Conservation (phyloP, 2,797 vertebrate species). For the Rhinogobio ventralis region DNA sequence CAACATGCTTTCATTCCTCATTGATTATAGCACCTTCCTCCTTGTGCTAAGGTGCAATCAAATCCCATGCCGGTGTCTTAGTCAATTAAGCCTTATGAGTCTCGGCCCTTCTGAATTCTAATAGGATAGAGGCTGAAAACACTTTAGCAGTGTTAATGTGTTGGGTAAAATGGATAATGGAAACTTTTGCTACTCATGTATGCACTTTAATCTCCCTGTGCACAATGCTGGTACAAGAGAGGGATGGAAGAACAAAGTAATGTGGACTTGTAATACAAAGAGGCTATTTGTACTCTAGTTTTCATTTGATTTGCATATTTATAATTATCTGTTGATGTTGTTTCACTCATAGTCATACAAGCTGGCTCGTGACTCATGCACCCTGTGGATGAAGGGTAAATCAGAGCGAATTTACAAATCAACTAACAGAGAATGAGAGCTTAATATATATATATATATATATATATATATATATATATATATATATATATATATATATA, state of each 20-base stretch:
- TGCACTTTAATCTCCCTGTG: conserved; percentile 30
- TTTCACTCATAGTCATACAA: conserved; percentile 25
- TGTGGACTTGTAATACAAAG: conserved; percentile 15
- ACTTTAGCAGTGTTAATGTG: conserved; percentile 26
- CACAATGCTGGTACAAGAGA: conserved; percentile 1
- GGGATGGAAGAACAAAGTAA: background rate
- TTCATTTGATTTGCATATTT: conserved; percentile 27
- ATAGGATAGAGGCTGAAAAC: conserved; percentile 29
- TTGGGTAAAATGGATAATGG: conserved; percentile 36
- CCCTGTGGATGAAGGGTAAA: conserved; percentile 35
- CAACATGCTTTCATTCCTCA: conserved; percentile 60
- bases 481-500: background rate
- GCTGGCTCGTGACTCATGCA: conserved; percentile 52
- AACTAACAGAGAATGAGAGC: background rate
- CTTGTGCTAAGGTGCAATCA: conserved; percentile 43
- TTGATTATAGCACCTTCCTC: conserved; percentile 60
- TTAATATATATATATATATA: background rate
- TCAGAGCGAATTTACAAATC: background rate
- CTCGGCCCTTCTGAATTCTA: conserved; percentile 39
- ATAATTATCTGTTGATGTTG: conserved; percentile 32
- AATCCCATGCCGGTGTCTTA: conserved; percentile 33
- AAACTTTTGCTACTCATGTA: conserved; percentile 41
- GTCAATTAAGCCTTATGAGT: conserved; percentile 47
- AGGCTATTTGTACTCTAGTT: background rate
- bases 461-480: background rate